Percentiles rank a stretch among this genome's conserved stretches.
These are phyloP conservation scores for Cheumatopsyche charites DNA, from an alignment of 1,140 invertebrate species.

Conservation along the genomic window DNA sequence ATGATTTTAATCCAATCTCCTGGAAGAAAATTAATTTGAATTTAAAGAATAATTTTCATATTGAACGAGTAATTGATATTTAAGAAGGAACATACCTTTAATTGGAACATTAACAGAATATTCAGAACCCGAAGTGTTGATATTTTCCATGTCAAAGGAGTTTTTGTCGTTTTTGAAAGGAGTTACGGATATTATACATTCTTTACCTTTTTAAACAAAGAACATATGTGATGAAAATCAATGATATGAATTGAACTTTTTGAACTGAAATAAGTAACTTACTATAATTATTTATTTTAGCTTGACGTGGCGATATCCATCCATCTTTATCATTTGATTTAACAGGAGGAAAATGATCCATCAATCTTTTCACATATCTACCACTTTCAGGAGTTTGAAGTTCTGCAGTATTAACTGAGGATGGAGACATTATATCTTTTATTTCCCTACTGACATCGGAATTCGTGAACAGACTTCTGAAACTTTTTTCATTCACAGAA, in stretches of 20 bases:
- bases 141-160: conserved; percentile 1
- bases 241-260: not conserved
- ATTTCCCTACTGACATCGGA: conserved; percentile 44
- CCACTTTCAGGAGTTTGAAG: conserved; percentile 32
- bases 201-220: conserved; percentile 35
- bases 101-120: conserved; percentile 38
- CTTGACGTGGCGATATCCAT: conserved; percentile 42
- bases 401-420: conserved; percentile 16
- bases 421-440: conserved; percentile 44
- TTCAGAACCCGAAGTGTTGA: conserved; percentile 26
- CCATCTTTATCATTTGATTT: conserved; percentile 30
- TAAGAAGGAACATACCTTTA: conserved; percentile 35
- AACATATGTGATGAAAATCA: not conserved
- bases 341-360: conserved; percentile 38
- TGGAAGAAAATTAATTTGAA: conserved; percentile 29
- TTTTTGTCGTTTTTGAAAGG: conserved; percentile 35
- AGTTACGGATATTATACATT: conserved; percentile 38
- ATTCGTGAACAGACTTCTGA: conserved; percentile 15
- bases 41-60: conserved; percentile 20
- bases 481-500: conserved; percentile 14
- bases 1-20: conserved; percentile 45
- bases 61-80: not conserved
- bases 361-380: conserved; percentile 30
- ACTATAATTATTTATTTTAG: conserved; percentile 39
- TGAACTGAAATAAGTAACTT: conserved; percentile 22